Evolutionary conservation across 2,797 vertebrate species (phyloP), one percentile per base, ranked within the genome.

Genomic region (Pelobates cultripes): DNA sequence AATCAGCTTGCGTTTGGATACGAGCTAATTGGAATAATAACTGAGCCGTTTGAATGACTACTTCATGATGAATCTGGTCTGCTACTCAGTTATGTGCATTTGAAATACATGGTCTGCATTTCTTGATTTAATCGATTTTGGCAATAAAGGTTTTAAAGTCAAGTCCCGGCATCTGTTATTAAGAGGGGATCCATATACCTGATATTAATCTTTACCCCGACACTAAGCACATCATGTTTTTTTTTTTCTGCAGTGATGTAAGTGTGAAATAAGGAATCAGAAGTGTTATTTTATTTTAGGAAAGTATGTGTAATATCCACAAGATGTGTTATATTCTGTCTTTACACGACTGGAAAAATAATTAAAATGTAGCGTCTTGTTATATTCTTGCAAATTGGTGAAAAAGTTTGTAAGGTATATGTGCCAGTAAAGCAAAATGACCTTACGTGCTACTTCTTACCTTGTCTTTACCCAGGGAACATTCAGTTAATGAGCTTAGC

Each of bases 401-500:
- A 74, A 78, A 60, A 83, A 69, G 64, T 78, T 78, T 74, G 68
- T 51, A 68, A 69, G 75, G 70, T 74, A 66, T 76, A 61, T 51
- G 53, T 83, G 64, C 70, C 76, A 44, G 71, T 68, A 63, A 70
- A 60, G 41, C 42, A 14, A 9, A 73, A 61, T 78, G 81, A 83
- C 76, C 81, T 78, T 83, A 83, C 71, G 69, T 15, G 2, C 43
- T 74, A 47, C 73, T 51, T 78, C 75, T 74, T 82, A 63, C 66
- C 70, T 67, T 70, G 41, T 67, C 75, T 73, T 83, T 43, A 83
- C 64, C 81, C 63, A 78, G 43, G 15, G 71, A 74, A 78, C 76
- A 70, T 69, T 74, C 63, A 42, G 17, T 51, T 83, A 83, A 83
- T 78, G 76, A 83, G 81, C 75, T 83, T 83, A 78, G 78, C 60